Percentiles rank a stretch among this genome's conserved stretches.
These are phyloP conservation scores for Cheilosia vulpina DNA, from an alignment of 2,888 invertebrate species.

Conservation along the genomic window DNA sequence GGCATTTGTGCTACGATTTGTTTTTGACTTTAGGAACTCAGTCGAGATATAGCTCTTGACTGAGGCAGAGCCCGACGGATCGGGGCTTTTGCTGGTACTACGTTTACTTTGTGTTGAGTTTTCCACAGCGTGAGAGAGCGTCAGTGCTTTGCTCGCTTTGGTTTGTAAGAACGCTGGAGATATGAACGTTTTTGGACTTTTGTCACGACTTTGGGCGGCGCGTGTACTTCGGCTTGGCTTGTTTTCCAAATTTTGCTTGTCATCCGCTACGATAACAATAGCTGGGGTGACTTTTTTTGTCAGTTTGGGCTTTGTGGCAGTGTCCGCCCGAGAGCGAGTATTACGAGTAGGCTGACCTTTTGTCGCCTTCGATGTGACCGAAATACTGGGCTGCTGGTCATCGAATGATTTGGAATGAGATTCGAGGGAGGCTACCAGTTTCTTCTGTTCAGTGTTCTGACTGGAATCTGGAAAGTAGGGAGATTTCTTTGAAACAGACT, in stretches of 20 bases:
- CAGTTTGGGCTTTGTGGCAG: background rate
- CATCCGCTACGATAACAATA: slow-evolving; percentile 76
- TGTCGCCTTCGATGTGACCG: background rate
- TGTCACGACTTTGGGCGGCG: slow-evolving; percentile 76
- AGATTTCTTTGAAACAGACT: background rate
- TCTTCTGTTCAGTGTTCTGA: background rate
- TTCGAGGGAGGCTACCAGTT: background rate
- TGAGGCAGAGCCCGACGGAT: background rate
- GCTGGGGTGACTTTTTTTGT: slow-evolving; percentile 76
- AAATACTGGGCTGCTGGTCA: slow-evolving; percentile 48
- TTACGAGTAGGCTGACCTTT: slow-evolving; percentile 2
- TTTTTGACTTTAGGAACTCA: slow-evolving; percentile 34
- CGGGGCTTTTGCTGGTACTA: slow-evolving; percentile 62
- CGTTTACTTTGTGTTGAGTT: slow-evolving; percentile 7
- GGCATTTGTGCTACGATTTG: slow-evolving; percentile 38
- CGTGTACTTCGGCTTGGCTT: slow-evolving; percentile 57
- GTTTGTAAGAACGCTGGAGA: slow-evolving; percentile 78
- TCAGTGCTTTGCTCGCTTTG: slow-evolving; percentile 69
- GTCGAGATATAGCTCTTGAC: slow-evolving; percentile 11
- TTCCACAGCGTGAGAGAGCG: background rate
- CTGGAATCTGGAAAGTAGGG: slow-evolving; percentile 30
- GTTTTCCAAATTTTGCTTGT: slow-evolving; percentile 60
- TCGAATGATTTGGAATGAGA: slow-evolving; percentile 45
- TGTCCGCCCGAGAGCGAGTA: background rate
- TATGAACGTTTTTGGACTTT: slow-evolving; percentile 79